A percentile compares a stretch with the other conserved stretches of the same genome.
These are phyloP conservation scores for Dasypolia templi DNA, from an alignment of 2,888 invertebrate species.

Conservation along the genomic window DNA sequence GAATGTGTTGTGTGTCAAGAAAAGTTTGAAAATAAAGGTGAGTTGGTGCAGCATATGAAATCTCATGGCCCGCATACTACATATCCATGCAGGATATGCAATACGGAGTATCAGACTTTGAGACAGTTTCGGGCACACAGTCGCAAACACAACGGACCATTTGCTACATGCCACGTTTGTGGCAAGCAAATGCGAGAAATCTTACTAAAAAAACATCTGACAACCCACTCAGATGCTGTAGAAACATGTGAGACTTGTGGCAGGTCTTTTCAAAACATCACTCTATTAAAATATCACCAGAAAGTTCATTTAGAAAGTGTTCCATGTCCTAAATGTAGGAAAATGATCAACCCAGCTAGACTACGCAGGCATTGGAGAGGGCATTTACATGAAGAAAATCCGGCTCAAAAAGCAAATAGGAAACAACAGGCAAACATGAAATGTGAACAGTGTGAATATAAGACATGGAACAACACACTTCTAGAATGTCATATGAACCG, in stretches of 20 bases:
- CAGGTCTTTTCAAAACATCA: constrained; percentile 64
- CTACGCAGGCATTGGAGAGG: constrained; percentile 71
- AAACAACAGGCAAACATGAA: constrained; percentile 40
- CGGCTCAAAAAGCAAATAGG: constrained; percentile 9
- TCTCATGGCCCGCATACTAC: constrained; percentile 39
- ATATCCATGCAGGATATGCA: constrained; percentile 53
- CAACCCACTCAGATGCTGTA: constrained; percentile 62
- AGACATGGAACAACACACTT: constrained; percentile 61
- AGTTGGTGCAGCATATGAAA: constrained; percentile 73
- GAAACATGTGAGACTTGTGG: constrained; percentile 71
- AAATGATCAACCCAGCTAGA: constrained; percentile 65
- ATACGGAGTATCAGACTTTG: constrained; percentile 51
- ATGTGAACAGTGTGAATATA: constrained; percentile 65
- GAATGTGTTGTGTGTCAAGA: constrained; percentile 49
- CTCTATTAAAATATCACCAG: constrained; percentile 66
- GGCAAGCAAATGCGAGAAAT: constrained; percentile 66
- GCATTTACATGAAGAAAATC: constrained; percentile 53
- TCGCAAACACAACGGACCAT: constrained; percentile 55
- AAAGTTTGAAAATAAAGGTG: constrained; percentile 70
- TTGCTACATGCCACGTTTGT: constrained; percentile 56
- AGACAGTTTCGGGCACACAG: constrained; percentile 54
- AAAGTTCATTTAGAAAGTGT: constrained; percentile 68
- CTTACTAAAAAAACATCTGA: constrained; percentile 58
- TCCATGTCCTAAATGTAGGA: constrained; percentile 69
- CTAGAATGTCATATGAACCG: constrained; percentile 73